Conservation (phyloP, 2,797 vertebrate species). For the Enteromius radiatus region DNA sequence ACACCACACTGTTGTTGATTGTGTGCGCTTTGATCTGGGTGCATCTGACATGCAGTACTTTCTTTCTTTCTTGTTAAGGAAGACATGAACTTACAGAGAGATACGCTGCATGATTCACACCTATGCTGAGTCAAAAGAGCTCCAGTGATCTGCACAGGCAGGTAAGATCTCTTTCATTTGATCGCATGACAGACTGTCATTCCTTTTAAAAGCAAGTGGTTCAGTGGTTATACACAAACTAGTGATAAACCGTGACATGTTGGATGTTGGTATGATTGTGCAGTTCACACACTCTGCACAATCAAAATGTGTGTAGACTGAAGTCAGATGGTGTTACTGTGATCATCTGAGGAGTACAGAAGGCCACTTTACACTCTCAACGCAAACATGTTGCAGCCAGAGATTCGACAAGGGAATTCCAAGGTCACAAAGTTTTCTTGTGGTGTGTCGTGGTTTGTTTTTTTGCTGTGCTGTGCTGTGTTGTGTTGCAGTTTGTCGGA, state of each 20-base stretch:
- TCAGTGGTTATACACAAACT: not conserved
- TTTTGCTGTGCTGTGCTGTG: not conserved
- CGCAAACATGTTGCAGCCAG: conserved; percentile 3
- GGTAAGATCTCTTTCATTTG: conserved; percentile 37
- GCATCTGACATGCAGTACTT: conserved; percentile 25
- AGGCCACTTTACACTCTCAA: not conserved
- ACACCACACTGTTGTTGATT: conserved; percentile 51
- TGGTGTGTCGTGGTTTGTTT: not conserved
- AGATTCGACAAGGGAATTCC: not conserved
- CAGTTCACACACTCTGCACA: not conserved
- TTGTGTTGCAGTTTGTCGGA: not conserved
- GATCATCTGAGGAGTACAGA: conserved; percentile 14
- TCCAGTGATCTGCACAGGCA: conserved; percentile 25
- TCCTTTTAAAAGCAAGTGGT: not conserved
- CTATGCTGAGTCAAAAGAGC: conserved; percentile 31
- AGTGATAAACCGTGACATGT: not conserved
- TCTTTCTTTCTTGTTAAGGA: not conserved
- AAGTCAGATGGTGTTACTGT: conserved; percentile 23
- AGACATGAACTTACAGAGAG: conserved; percentile 23
- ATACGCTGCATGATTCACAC: conserved; percentile 4
- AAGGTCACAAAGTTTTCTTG: conserved; percentile 27
- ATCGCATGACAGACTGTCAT: not conserved
- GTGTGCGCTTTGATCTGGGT: conserved; percentile 44
- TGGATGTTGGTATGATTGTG: not conserved
- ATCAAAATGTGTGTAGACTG: conserved; percentile 1